Conservation (phyloP, 2,113 vertebrate genomes). For the Menidia beryllina region DNA sequence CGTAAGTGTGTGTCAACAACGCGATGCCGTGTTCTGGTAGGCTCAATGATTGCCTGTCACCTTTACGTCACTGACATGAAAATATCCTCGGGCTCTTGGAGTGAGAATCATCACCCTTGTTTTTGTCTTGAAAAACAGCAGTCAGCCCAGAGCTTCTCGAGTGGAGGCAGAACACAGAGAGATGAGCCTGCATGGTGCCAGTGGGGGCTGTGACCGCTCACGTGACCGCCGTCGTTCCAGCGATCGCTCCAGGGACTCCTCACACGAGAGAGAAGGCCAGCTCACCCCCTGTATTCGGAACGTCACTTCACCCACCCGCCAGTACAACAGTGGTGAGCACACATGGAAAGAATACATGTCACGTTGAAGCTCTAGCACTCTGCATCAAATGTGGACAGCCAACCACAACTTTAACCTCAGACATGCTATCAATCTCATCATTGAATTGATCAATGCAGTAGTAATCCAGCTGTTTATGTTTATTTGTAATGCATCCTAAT, state of each 20-base stretch:
- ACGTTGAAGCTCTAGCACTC: constrained; percentile 33
- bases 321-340: constrained; percentile 91
- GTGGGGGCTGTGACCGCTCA: constrained; percentile 92
- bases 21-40: neutral
- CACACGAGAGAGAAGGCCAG: constrained; percentile 96
- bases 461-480: constrained; percentile 25
- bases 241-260: constrained; percentile 97
- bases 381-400: constrained; percentile 32
- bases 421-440: constrained; percentile 11
- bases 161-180: constrained; percentile 84
- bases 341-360: constrained; percentile 38
- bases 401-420: constrained; percentile 29
- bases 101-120: constrained; percentile 15
- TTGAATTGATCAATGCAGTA: constrained; percentile 21
- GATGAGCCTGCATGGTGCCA: constrained; percentile 96
- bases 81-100: neutral
- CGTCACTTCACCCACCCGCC: constrained; percentile 95
- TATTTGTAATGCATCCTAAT: too few species aligned
- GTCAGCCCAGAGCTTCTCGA: constrained; percentile 85
- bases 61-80: neutral
- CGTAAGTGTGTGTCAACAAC: too few species aligned
- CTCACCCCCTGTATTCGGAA: constrained; percentile 99
- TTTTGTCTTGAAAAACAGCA: constrained; percentile 73
- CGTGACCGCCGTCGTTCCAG: constrained; percentile 95
- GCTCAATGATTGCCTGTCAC: too few species aligned